Conservation (phyloP, 2,797 vertebrate genomes). For the Brachymystax lenok region DNA sequence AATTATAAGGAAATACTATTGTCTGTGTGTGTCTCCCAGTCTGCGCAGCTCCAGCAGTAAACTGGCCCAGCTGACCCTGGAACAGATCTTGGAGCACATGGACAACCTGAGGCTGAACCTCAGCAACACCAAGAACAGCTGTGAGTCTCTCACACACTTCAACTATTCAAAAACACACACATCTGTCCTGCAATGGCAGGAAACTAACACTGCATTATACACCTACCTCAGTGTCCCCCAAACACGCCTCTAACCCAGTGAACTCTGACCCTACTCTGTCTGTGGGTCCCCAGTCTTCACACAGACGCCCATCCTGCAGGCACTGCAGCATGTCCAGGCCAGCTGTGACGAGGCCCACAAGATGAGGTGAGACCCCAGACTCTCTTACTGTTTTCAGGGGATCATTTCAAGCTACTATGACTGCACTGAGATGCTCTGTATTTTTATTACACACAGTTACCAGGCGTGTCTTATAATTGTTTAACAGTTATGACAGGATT, state of each 20-base stretch:
- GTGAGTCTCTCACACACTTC: constrained; percentile 58
- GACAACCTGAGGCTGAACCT: constrained; percentile 91
- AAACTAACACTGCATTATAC: neutral
- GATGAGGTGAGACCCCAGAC: constrained; percentile 82
- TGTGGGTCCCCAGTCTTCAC: constrained; percentile 69
- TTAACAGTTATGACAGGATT: neutral
- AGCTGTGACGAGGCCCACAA: constrained; percentile 96
- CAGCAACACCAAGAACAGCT: constrained; percentile 94
- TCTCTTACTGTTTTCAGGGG: neutral
- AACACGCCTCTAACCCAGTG: neutral
- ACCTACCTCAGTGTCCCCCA: neutral
- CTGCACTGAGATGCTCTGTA: neutral
- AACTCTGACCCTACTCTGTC: constrained; percentile 1
- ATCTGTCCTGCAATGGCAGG: neutral
- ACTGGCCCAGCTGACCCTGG: constrained; percentile 92
- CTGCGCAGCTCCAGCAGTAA: constrained; percentile 95
- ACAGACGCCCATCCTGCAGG: constrained; percentile 80
- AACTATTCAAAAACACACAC: constrained; percentile 29
- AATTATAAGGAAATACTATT: neutral
- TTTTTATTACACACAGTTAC: no score
- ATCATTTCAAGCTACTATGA: neutral
- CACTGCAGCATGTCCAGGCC: constrained; percentile 93
- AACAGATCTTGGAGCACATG: constrained; percentile 95
- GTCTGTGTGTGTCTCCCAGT: constrained; percentile 59
- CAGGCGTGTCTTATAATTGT: neutral